phyloP scores from a whole-genome alignment of 2,797 vertebrate species.

The Holocentrus rufus region DNA sequence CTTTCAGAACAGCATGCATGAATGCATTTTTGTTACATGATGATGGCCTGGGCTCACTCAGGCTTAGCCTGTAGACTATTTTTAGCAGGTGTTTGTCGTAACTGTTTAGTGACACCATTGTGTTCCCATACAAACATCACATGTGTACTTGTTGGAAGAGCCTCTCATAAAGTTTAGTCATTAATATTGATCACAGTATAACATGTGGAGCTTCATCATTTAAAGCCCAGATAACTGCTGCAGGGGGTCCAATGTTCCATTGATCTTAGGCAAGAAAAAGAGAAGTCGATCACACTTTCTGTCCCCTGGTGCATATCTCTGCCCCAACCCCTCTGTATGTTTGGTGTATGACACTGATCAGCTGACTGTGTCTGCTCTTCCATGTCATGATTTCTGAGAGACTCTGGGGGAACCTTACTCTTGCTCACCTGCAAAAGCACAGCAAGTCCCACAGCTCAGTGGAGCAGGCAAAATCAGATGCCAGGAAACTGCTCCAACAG shows the following conservation, averaged over 20 bases:
- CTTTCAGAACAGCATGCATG: no score
- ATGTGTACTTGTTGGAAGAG: background rate
- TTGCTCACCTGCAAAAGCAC: background rate
- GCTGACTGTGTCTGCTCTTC: background rate
- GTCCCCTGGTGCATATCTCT: background rate
- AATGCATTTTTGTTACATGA: no score
- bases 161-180: background rate
- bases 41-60: no score
- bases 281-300: background rate
- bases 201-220: conserved; percentile 7
- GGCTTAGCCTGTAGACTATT: no score
- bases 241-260: conserved; percentile 8
- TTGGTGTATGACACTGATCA: background rate
- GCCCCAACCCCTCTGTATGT: background rate
- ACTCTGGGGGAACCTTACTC: background rate
- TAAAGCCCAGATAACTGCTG: background rate
- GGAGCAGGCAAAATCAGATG: conserved; percentile 59
- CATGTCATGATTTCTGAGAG: background rate
- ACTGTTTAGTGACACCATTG: no score
- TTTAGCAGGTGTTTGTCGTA: no score
- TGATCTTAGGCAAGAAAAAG: conserved; percentile 3
- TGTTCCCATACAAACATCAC: background rate
- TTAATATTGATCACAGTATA: background rate
- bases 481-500: conserved; percentile 79
- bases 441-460: conserved; percentile 34